Evolutionary conservation across 2,113 vertebrate species (phyloP).

Genomic region (Oxygymnocypris stewartii): DNA sequence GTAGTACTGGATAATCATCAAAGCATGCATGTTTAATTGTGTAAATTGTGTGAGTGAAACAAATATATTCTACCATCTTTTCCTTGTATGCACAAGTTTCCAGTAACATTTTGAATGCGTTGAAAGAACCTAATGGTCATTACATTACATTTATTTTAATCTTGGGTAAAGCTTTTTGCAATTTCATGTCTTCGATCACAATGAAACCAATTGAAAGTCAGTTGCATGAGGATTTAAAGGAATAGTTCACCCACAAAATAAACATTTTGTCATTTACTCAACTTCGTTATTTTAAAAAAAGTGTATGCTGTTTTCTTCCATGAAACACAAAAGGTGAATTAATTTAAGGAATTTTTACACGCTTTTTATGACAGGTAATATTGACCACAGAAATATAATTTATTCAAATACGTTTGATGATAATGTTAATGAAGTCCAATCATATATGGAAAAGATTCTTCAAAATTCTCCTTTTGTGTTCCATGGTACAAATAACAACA

Average conservation of each 20-base stretch:
- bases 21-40: conserved; percentile 51
- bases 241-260: background rate
- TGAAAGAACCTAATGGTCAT: background rate
- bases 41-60: conserved; percentile 30
- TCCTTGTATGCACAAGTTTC: background rate
- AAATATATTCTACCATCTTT: background rate
- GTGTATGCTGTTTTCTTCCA: background rate
- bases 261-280: background rate
- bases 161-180: conserved; percentile 5
- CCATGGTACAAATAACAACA: background rate
- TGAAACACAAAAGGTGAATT: background rate
- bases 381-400: background rate
- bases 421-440: background rate
- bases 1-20: conserved; percentile 1
- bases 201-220: background rate
- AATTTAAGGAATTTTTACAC: too few relatives aligned
- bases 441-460: background rate
- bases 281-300: background rate
- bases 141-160: conserved; percentile 5
- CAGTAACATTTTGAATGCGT: background rate
- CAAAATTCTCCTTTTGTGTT: background rate
- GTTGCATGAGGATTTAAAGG: conserved; percentile 42
- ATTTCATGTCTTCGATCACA: conserved; percentile 27
- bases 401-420: background rate
- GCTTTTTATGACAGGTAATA: background rate